Evolutionary conservation across 2,888 invertebrate species (phyloP).

Genomic region (Melinaea menophilus): DNA sequence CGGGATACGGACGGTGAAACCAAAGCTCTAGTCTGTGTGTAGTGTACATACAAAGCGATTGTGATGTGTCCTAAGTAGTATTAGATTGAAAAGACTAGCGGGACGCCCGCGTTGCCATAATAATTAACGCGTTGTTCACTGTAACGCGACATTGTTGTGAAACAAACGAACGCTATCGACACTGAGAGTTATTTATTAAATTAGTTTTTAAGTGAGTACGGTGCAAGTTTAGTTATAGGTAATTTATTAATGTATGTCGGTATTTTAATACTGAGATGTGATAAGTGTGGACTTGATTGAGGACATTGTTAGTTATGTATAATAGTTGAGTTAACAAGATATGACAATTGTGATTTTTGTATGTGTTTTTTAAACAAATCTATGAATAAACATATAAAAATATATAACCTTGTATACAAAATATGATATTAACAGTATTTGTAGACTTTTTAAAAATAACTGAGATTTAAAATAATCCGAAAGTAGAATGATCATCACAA

Average conservation of each 20-base stretch:
- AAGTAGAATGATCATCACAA: no score
- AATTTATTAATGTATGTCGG: slow-evolving; percentile 76
- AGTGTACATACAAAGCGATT: slow-evolving; percentile 76
- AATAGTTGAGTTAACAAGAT: slow-evolving; percentile 43
- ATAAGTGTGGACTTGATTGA: slow-evolving; percentile 51
- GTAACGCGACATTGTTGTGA: slow-evolving; percentile 50
- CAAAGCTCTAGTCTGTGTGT: slow-evolving; percentile 74
- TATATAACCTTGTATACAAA: neutral
- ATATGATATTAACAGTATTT: no score
- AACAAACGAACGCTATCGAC: slow-evolving; percentile 52
- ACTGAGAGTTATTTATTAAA: slow-evolving; percentile 71
- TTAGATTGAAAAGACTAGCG: slow-evolving; percentile 69
- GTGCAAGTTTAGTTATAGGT: slow-evolving; percentile 68
- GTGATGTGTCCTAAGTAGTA: slow-evolving; percentile 76
- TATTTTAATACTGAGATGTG: slow-evolving; percentile 68
- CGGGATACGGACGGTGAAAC: slow-evolving; percentile 72
- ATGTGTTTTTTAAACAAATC: slow-evolving; percentile 57
- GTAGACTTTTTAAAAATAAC: no score
- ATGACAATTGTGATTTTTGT: slow-evolving; percentile 63
- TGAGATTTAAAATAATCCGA: no score
- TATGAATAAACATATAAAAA: slow-evolving; percentile 54
- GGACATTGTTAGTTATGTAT: slow-evolving; percentile 48
- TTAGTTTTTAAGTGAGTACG: slow-evolving; percentile 68
- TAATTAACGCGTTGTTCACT: slow-evolving; percentile 56
- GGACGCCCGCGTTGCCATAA: slow-evolving; percentile 72